phyloP scores from a whole-genome alignment of 2,888 invertebrate species.

The Cyrtodaria siliqua region DNA sequence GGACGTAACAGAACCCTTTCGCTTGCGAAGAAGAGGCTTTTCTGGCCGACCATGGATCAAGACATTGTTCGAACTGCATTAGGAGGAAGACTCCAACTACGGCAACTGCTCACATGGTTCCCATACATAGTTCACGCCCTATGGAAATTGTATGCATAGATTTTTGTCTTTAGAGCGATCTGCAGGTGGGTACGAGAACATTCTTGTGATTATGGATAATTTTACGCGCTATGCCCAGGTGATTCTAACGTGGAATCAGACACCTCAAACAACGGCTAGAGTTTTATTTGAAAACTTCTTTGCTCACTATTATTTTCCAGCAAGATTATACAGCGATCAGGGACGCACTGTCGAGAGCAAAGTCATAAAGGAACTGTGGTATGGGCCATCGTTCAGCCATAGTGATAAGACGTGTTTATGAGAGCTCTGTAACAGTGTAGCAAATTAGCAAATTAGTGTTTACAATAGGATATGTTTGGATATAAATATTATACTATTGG shows the following conservation, averaged over 20 bases:
- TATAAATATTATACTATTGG: too few species aligned
- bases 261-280: slow-evolving; percentile 38
- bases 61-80: too few species aligned
- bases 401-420: too few species aligned
- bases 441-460: too few species aligned
- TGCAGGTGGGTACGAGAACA: neutral
- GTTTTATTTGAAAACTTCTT: slow-evolving; percentile 34
- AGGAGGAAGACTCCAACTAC: too few species aligned
- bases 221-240: slow-evolving; percentile 20
- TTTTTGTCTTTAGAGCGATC: neutral
- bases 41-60: neutral
- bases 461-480: too few species aligned
- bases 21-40: neutral
- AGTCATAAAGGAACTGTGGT: neutral
- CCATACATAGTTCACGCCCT: neutral
- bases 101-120: too few species aligned
- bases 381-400: too few species aligned
- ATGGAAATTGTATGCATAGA: slow-evolving; percentile 16
- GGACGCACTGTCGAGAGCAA: slow-evolving; percentile 18
- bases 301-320: slow-evolving; percentile 39
- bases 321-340: slow-evolving; percentile 32
- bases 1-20: neutral
- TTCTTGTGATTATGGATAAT: slow-evolving; percentile 20
- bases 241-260: slow-evolving; percentile 32
- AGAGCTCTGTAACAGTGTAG: too few species aligned